Evolutionary conservation across 2,113 vertebrate genomes (phyloP).

Genomic region (Cavia porcellus): DNA sequence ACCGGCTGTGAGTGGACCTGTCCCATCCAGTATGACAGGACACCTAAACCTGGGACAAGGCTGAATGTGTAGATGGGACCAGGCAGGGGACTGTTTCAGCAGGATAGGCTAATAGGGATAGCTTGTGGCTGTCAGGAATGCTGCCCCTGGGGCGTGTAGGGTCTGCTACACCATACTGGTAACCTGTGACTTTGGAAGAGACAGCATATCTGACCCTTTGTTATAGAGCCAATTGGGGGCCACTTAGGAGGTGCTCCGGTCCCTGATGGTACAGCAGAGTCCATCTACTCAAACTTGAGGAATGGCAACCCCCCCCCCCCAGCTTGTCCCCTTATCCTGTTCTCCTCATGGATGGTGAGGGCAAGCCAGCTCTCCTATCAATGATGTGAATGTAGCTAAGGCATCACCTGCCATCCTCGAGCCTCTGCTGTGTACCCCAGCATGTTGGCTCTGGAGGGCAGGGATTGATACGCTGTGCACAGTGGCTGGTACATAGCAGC

Average conservation of each 20-base stretch:
- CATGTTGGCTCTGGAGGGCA: neutral
- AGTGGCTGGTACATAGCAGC: neutral
- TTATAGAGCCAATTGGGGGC: neutral
- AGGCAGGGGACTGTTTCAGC: neutral
- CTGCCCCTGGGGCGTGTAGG: neutral
- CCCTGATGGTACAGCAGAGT: neutral
- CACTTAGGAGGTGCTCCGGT: neutral
- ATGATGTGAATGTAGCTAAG: neutral
- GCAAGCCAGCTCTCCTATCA: neutral
- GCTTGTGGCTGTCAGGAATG: neutral
- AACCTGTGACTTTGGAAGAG: neutral
- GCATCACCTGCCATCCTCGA: neutral
- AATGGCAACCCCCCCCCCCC: neutral
- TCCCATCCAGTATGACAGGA: neutral
- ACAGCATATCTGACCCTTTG: neutral
- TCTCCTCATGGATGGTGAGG: neutral
- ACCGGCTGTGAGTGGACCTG: neutral
- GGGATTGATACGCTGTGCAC: neutral
- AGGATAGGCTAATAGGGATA: neutral
- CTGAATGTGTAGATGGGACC: neutral
- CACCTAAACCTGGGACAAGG: neutral
- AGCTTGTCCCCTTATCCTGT: neutral
- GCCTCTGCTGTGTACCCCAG: neutral
- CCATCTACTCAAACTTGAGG: neutral
- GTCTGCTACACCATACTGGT: accelerated